Conservation (phyloP, 2,797 vertebrate genomes). For the Meriones psammophilus region DNA sequence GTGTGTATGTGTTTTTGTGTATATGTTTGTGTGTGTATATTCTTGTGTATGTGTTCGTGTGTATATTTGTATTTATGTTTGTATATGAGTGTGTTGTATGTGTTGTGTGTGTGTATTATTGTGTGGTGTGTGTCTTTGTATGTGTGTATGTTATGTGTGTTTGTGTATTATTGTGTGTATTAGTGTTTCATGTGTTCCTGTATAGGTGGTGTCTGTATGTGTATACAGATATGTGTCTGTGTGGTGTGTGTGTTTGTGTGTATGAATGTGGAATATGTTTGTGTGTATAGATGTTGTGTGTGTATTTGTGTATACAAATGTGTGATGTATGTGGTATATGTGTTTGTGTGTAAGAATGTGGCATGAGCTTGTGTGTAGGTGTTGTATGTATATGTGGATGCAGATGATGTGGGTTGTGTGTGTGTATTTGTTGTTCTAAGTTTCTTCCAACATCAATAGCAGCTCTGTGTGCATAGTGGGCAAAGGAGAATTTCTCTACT, state of each 20-base stretch:
- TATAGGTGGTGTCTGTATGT: neutral
- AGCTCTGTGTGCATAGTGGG: neutral
- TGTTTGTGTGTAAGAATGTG: neutral
- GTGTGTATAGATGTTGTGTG: neutral
- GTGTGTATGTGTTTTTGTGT: neutral
- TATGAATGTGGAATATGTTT: too few relatives aligned
- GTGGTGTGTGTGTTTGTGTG: neutral
- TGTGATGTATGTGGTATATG: neutral
- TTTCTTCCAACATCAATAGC: constrained; percentile 23
- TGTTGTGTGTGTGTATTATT: too few relatives aligned
- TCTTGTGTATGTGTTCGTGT: neutral
- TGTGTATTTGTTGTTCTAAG: neutral
- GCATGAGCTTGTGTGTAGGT: neutral
- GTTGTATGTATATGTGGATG: neutral
- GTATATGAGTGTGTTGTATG: too few relatives aligned
- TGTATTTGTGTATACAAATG: neutral
- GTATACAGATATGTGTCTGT: neutral
- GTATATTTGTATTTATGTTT: neutral
- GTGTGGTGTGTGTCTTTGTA: too few relatives aligned
- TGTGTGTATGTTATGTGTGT: neutral
- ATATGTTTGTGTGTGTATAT: neutral
- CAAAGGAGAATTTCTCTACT: neutral
- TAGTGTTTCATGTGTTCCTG: too few relatives aligned
- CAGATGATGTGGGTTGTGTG: neutral
- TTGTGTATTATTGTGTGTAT: neutral